Evolutionary conservation across 64 coral and sea anemone species (phyloP).

Genomic region (Astreopora myriophthalma): DNA sequence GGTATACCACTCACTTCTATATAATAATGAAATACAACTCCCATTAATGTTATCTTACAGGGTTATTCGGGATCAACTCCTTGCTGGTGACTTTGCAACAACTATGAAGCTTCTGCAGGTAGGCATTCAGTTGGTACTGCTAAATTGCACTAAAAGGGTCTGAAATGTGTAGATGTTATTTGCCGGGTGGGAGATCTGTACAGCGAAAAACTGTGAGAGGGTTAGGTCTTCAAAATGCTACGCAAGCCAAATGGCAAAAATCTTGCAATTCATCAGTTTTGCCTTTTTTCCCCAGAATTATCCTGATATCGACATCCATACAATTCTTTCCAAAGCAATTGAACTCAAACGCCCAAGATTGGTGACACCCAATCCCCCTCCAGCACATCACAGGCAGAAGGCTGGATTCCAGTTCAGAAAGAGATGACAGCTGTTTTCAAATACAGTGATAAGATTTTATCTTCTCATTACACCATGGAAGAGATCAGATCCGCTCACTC

Average conservation of each 20-base stretch:
- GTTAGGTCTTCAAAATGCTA: no score
- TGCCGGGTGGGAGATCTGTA: neutral
- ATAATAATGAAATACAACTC: no score
- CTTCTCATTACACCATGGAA: no score
- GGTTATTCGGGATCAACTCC: slow-evolving; percentile 86
- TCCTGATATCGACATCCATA: slow-evolving; percentile 70
- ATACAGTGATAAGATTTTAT: neutral
- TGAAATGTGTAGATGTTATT: neutral
- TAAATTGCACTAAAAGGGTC: no score
- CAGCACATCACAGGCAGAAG: slow-evolving; percentile 4
- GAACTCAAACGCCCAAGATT: slow-evolving; percentile 55
- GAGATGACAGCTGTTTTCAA: slow-evolving; percentile 24
- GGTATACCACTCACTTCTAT: no score
- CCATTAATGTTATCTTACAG: slow-evolving; percentile 37
- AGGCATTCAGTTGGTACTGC: neutral
- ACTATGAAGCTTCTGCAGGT: slow-evolving; percentile 99
- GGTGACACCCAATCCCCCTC: neutral
- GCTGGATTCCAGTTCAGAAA: slow-evolving; percentile 52
- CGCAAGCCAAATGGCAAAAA: no score
- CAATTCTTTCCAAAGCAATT: slow-evolving; percentile 68
- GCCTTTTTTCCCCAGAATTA: slow-evolving; percentile 50
- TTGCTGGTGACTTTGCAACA: slow-evolving; percentile 96
- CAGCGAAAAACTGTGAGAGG: no score
- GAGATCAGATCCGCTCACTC: neutral
- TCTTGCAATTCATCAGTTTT: no score